phyloP scores from a whole-genome alignment of 2,113 vertebrate species.

The Onychostoma macrolepis region DNA sequence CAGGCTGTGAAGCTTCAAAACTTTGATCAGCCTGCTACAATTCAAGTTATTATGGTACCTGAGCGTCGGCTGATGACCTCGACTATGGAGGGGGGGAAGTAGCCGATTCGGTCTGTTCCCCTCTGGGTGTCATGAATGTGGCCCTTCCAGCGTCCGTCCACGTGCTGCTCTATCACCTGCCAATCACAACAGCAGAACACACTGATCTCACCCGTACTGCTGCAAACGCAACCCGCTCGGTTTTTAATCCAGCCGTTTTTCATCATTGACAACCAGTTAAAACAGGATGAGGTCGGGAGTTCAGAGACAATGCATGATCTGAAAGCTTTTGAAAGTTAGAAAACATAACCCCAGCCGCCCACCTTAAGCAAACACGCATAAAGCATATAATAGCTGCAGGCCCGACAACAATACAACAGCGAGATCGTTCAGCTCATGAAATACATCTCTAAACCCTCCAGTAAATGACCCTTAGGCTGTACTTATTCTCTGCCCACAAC shows the following conservation, averaged over 20 bases:
- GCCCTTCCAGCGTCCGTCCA: slow-evolving; percentile 94
- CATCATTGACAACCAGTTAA: slow-evolving; percentile 12
- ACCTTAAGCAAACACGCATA: not conserved
- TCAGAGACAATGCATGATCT: slow-evolving; percentile 25
- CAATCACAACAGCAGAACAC: slow-evolving; percentile 12
- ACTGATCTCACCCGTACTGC: not conserved
- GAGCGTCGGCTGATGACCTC: slow-evolving; percentile 92
- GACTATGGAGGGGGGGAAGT: slow-evolving; percentile 91
- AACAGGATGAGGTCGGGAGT: not conserved
- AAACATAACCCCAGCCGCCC: slow-evolving; percentile 1
- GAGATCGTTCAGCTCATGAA: not conserved
- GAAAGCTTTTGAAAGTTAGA: slow-evolving; percentile 30
- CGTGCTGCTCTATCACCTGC: slow-evolving; percentile 92
- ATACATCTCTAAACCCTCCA: not conserved
- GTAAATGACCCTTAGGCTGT: not conserved
- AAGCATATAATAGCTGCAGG: not conserved
- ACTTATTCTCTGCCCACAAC: slow-evolving; percentile 6
- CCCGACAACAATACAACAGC: not conserved
- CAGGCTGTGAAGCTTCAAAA: not conserved
- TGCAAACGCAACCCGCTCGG: not conserved
- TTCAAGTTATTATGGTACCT: slow-evolving; percentile 67
- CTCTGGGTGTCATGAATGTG: slow-evolving; percentile 89
- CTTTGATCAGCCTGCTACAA: not conserved
- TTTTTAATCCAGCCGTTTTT: not conserved
- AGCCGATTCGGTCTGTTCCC: slow-evolving; percentile 89